Conservation (phyloP, 2,888 invertebrate genomes). For the Orchesella flavescens region DNA sequence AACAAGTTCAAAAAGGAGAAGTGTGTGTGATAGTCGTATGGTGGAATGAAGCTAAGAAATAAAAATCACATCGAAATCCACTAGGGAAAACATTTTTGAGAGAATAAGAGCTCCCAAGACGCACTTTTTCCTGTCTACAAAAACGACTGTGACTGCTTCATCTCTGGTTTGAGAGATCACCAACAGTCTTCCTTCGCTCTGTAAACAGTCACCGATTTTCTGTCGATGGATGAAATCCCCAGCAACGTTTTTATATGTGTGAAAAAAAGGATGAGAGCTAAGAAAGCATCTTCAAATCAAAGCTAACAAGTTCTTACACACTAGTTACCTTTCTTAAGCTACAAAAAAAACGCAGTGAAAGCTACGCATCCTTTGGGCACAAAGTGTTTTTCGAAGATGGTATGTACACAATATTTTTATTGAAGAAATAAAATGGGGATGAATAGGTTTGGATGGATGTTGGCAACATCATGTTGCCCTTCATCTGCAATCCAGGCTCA, state of each 20-base stretch:
- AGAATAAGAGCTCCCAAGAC: constrained; percentile 7
- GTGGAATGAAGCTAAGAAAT: neutral
- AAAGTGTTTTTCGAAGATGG: too few relatives aligned
- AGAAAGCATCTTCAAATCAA: neutral
- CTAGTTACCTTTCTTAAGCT: too few relatives aligned
- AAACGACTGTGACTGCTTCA: constrained; percentile 2
- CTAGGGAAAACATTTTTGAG: neutral
- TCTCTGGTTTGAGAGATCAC: neutral
- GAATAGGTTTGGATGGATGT: too few relatives aligned
- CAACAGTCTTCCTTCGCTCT: neutral
- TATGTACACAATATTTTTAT: too few relatives aligned
- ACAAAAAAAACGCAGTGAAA: too few relatives aligned
- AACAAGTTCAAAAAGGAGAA: neutral
- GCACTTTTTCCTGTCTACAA: neutral
- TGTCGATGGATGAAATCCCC: too few relatives aligned
- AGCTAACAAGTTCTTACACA: too few relatives aligned
- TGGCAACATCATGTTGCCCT: too few relatives aligned
- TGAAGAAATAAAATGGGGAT: too few relatives aligned
- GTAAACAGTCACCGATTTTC: too few relatives aligned
- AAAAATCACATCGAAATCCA: neutral
- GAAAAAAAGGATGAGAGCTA: neutral
- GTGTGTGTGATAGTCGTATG: neutral
- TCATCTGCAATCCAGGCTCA: too few relatives aligned
- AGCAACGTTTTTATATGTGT: neutral
- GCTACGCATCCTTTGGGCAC: too few relatives aligned